Percentiles rank a stretch among this genome's conserved stretches.
Evolutionary conservation across 2,113 vertebrate species (phyloP).

Genomic region (Pampusana beccarii): DNA sequence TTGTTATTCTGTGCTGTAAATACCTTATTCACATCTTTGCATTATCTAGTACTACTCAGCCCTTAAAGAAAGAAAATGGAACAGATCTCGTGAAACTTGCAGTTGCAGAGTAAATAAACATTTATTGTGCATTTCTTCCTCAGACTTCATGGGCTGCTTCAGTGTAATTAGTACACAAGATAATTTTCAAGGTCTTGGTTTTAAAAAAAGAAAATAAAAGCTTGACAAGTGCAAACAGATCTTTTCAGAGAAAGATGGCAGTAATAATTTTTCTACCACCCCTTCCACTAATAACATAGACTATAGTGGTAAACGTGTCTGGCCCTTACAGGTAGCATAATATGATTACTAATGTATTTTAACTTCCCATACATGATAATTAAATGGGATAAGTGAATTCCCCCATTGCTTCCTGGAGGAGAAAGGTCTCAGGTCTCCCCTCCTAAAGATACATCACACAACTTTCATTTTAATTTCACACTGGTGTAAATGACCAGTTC

Average conservation of each 20-base stretch:
- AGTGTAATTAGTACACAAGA: slow-evolving; percentile 44
- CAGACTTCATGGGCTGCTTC: slow-evolving; percentile 47
- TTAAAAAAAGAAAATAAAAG: not conserved
- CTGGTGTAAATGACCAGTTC: not conserved
- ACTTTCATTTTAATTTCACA: not conserved
- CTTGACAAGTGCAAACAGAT: not conserved
- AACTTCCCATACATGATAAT: not conserved
- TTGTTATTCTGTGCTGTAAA: not conserved
- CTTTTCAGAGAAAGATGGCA: not conserved
- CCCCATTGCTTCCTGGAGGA: not conserved
- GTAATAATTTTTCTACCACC: not conserved
- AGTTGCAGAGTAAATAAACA: slow-evolving; percentile 42
- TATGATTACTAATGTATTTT: not conserved
- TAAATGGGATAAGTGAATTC: not conserved
- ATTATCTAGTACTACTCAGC: not conserved
- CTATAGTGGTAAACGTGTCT: not conserved
- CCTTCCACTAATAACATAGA: not conserved
- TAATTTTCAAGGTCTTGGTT: slow-evolving; percentile 4
- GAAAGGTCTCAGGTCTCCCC: not conserved
- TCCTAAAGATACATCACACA: not conserved
- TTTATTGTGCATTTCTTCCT: slow-evolving; percentile 54
- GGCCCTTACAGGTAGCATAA: not conserved
- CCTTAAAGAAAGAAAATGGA: not conserved
- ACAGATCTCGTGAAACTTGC: not conserved
- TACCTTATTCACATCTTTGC: not conserved